Evolutionary conservation across 1,140 invertebrate species (phyloP).

Genomic region (Apis laboriosa): DNA sequence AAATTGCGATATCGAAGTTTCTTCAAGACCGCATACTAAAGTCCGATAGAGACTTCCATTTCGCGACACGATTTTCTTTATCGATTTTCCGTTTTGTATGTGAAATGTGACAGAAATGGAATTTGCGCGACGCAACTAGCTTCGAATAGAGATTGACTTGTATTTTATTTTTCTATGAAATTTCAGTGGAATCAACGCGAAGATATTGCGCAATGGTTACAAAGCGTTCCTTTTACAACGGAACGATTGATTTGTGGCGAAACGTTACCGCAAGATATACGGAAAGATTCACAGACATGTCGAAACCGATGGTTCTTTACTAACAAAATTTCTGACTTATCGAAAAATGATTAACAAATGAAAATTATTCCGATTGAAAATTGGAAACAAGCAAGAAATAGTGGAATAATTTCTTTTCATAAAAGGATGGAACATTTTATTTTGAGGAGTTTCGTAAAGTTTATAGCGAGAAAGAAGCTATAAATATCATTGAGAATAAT

Average conservation of each 20-base stretch:
- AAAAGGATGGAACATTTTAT: too few relatives aligned
- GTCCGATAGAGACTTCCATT: conserved; percentile 33
- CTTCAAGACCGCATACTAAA: background rate
- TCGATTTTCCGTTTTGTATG: conserved; percentile 40
- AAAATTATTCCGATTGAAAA: too few relatives aligned
- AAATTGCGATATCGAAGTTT: background rate
- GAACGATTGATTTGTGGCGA: background rate
- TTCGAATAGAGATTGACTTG: conserved; percentile 51
- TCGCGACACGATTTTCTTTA: conserved; percentile 40
- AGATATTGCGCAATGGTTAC: background rate
- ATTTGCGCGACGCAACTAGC: conserved; percentile 44
- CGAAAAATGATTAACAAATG: background rate
- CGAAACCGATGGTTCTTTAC: background rate
- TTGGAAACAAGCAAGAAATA: too few relatives aligned
- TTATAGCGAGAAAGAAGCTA: too few relatives aligned
- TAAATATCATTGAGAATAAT: too few relatives aligned
- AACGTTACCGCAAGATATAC: background rate
- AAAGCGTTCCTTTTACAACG: background rate
- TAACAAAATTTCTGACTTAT: background rate
- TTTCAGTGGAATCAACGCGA: conserved; percentile 9
- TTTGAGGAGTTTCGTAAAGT: too few relatives aligned
- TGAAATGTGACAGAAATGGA: conserved; percentile 48
- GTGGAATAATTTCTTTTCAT: too few relatives aligned
- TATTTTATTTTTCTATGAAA: conserved; percentile 53
- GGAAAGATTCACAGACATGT: too few relatives aligned